A percentile compares a stretch with the other conserved stretches of the same genome.
These are phyloP conservation scores for Chaetops frenatus DNA, from an alignment of 2,113 vertebrate genomes.

Conservation along the genomic window DNA sequence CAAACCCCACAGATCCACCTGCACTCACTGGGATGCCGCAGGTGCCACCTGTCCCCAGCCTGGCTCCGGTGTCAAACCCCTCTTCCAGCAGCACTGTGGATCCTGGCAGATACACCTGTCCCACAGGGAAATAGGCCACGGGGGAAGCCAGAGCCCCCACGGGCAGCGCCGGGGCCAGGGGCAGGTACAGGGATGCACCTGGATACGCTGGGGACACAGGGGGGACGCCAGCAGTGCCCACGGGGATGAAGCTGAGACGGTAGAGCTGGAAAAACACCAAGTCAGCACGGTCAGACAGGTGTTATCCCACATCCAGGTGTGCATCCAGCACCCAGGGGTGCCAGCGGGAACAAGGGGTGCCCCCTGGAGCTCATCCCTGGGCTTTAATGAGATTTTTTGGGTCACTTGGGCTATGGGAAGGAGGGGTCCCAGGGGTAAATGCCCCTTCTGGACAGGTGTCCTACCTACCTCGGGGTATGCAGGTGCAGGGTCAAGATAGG, in stretches of 20 bases:
- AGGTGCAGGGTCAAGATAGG: slow-evolving; percentile 84
- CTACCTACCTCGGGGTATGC: slow-evolving; percentile 78
- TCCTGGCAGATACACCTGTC: slow-evolving; percentile 82
- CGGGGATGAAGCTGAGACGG: slow-evolving; percentile 90
- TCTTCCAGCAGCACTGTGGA: slow-evolving; percentile 25
- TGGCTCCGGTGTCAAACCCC: not conserved
- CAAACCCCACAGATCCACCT: not conserved
- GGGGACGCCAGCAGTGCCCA: slow-evolving; percentile 82
- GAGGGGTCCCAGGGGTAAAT: not conserved
- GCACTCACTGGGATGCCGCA: not conserved
- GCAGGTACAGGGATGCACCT: slow-evolving; percentile 80
- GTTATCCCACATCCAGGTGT: not conserved
- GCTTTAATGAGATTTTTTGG: fast-evolving
- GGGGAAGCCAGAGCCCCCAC: slow-evolving; percentile 81
- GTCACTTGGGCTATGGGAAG: not conserved
- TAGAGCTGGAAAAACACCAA: slow-evolving; percentile 76
- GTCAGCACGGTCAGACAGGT: not conserved
- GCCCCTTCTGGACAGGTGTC: too few relatives aligned
- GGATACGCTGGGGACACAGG: slow-evolving; percentile 87
- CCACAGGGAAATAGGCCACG: slow-evolving; percentile 93
- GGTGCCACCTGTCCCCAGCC: not conserved
- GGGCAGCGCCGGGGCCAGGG: slow-evolving; percentile 82
- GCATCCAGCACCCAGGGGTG: not conserved
- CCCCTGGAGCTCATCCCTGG: not conserved
- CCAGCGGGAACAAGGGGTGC: not conserved